A percentile compares a stretch with the other conserved stretches of the same genome.
Evolutionary conservation across 2,888 invertebrate species (phyloP).

Genomic region (Ctena decussata): DNA sequence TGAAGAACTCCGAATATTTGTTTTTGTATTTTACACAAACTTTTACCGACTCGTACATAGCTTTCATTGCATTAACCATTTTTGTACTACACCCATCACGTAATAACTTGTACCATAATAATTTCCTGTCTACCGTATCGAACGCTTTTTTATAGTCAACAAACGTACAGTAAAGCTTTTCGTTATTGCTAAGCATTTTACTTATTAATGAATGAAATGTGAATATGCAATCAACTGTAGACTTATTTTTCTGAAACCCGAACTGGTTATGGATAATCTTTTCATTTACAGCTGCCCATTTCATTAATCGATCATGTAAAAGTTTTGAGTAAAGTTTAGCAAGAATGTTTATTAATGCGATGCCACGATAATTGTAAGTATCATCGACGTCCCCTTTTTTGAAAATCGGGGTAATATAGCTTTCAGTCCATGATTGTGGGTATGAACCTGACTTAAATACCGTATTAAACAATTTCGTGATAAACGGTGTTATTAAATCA

Average conservation of each 20-base stretch:
- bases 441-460: background rate
- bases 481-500: background rate
- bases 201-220: background rate
- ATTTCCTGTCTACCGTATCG: background rate
- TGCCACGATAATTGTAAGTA: background rate
- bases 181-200: background rate
- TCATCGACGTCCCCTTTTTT: background rate
- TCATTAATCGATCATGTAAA: background rate
- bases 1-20: background rate
- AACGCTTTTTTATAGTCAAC: slow-evolving; percentile 12
- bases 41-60: slow-evolving; percentile 8
- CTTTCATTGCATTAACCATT: background rate
- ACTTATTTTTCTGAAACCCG: slow-evolving; percentile 1
- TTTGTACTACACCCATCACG: background rate
- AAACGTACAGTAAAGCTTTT: background rate
- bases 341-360: background rate
- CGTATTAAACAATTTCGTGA: background rate
- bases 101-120: slow-evolving; percentile 17
- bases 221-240: slow-evolving; percentile 20
- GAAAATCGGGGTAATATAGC: background rate
- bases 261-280: background rate
- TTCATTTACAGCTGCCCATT: background rate
- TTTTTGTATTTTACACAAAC: background rate
- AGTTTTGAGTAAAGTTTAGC: background rate
- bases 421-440: background rate